These are phyloP conservation scores for Sardina pilchardus DNA, from an alignment of 2,113 vertebrate species.

Conservation along the genomic window DNA sequence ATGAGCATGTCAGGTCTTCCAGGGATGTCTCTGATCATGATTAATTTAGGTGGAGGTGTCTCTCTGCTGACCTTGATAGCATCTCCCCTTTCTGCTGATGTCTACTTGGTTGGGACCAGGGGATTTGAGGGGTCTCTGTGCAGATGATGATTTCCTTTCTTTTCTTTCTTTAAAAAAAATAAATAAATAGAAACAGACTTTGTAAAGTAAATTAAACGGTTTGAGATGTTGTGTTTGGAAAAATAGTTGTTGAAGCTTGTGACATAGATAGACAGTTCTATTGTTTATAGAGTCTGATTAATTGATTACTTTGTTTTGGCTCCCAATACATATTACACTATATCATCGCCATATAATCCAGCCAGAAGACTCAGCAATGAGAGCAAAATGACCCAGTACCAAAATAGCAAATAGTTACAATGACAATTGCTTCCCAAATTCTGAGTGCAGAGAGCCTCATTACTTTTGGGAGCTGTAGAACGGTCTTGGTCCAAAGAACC, in stretches of 20 bases:
- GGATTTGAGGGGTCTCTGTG: conserved; percentile 61
- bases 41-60: conserved; percentile 70
- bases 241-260: too few relatives aligned
- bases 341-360: background rate
- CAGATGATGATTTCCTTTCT: conserved; percentile 34
- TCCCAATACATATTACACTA: too few relatives aligned
- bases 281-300: too few relatives aligned
- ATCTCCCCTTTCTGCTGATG: conserved; percentile 72
- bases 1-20: conserved; percentile 62
- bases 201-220: too few relatives aligned
- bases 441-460: background rate
- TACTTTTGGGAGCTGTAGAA: background rate
- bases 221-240: too few relatives aligned
- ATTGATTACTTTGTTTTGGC: too few relatives aligned
- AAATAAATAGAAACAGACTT: too few relatives aligned
- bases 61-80: conserved; percentile 72
- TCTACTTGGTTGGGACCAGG: conserved; percentile 67
- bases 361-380: background rate
- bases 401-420: background rate
- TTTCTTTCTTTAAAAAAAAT: conserved; percentile 54
- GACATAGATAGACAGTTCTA: too few relatives aligned
- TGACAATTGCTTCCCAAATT: background rate
- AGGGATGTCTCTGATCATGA: conserved; percentile 70
- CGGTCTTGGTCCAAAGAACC: conserved; percentile 29
- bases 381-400: background rate